These are phyloP conservation scores for Lypha dubia DNA, from an alignment of 2,888 invertebrate genomes.

Conservation along the genomic window DNA sequence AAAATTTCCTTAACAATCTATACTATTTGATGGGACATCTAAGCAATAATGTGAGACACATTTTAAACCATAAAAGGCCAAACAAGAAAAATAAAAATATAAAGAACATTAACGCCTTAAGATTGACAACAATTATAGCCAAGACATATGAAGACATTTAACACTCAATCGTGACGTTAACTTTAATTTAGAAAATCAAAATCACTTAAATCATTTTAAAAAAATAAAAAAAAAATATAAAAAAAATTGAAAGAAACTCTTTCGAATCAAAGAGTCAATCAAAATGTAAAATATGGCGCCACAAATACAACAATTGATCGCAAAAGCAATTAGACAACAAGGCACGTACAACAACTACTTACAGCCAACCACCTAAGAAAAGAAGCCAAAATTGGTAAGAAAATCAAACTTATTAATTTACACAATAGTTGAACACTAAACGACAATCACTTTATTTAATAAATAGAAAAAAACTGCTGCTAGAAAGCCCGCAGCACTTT, in stretches of 20 bases:
- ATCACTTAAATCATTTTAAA: slow-evolving; percentile 6
- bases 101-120: slow-evolving; percentile 33
- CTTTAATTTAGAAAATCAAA: slow-evolving; percentile 26
- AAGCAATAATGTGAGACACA: slow-evolving; percentile 53
- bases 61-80: slow-evolving; percentile 64
- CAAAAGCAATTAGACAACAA: slow-evolving; percentile 67
- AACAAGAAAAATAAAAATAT: slow-evolving; percentile 25
- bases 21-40: slow-evolving; percentile 53
- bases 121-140: slow-evolving; percentile 68
- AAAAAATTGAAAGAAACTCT: slow-evolving; percentile 56
- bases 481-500: slow-evolving; percentile 31
- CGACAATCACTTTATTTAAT: slow-evolving; percentile 34
- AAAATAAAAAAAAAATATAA: no score
- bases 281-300: slow-evolving; percentile 73
- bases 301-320: slow-evolving; percentile 62
- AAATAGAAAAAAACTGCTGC: slow-evolving; percentile 20
- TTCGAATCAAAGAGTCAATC: slow-evolving; percentile 71
- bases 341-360: slow-evolving; percentile 66
- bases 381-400: slow-evolving; percentile 34
- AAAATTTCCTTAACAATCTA: slow-evolving; percentile 60
- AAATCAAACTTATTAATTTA: slow-evolving; percentile 20
- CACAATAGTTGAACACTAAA: not conserved
- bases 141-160: slow-evolving; percentile 73
- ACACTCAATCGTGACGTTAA: slow-evolving; percentile 68
- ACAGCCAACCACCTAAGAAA: slow-evolving; percentile 18